These are phyloP conservation scores for Timema cristinae DNA, from an alignment of 2,888 invertebrate species.

Conservation along the genomic window DNA sequence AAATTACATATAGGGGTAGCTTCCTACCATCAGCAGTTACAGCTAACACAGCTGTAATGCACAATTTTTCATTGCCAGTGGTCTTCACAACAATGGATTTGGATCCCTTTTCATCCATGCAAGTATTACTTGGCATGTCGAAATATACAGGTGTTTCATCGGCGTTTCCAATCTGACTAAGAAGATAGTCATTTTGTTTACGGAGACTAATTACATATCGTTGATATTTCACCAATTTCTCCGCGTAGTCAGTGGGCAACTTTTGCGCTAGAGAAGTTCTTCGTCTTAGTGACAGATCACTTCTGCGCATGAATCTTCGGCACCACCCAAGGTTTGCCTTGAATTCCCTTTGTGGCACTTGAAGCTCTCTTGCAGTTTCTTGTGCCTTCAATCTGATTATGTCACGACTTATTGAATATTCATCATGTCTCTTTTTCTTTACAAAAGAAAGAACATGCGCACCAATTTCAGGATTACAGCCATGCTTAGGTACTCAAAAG, in stretches of 20 bases:
- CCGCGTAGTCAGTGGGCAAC: constrained; percentile 18
- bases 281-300: background rate
- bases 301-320: background rate
- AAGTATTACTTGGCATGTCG: constrained; percentile 16
- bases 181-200: constrained; percentile 13
- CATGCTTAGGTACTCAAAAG: background rate
- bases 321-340: background rate
- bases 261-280: background rate
- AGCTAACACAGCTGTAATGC: constrained; percentile 15
- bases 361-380: background rate
- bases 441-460: too few relatives aligned
- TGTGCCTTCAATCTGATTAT: background rate
- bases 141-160: constrained; percentile 22
- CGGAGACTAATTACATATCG: constrained; percentile 15
- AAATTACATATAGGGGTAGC: constrained; percentile 19
- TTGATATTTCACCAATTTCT: constrained; percentile 21
- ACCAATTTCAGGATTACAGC: background rate
- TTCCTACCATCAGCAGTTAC: constrained; percentile 21
- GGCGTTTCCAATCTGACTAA: constrained; percentile 20
- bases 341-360: background rate
- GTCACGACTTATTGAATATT: too few relatives aligned
- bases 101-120: constrained; percentile 15
- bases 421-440: too few relatives aligned
- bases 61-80: constrained; percentile 20
- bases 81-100: constrained; percentile 17